Conservation (phyloP, 2,113 vertebrate species). For the Clarias macrocephalus region DNA sequence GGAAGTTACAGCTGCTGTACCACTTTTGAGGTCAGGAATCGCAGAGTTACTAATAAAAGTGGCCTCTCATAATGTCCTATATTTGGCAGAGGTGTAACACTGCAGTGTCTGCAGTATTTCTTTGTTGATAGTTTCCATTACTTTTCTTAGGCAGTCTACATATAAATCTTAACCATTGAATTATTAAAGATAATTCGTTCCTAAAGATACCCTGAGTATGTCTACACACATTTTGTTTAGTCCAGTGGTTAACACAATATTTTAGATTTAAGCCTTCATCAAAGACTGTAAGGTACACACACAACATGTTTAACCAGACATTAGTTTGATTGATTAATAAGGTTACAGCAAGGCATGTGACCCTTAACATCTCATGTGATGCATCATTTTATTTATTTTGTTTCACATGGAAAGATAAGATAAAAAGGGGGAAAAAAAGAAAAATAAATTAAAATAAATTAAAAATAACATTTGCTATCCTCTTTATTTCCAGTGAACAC, state of each 20-base stretch:
- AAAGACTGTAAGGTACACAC: background rate
- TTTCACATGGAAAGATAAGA: background rate
- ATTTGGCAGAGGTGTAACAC: background rate
- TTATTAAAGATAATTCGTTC: background rate
- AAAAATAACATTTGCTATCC: background rate
- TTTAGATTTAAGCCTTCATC: background rate
- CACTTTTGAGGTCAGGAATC: background rate
- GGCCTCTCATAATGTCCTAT: background rate
- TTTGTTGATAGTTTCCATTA: background rate
- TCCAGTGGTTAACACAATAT: background rate
- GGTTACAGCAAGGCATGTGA: background rate
- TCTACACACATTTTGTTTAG: background rate
- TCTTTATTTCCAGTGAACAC: background rate
- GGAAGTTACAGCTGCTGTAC: background rate
- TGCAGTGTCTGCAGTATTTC: background rate
- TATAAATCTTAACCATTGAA: background rate
- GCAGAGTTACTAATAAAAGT: background rate
- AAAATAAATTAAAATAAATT: too few species aligned
- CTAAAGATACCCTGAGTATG: background rate
- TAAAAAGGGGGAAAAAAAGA: too few species aligned
- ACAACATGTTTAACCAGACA: background rate
- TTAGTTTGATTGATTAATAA: background rate
- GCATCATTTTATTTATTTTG: background rate
- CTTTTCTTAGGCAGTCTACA: background rate
- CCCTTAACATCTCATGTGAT: background rate